A percentile compares a stretch with the other conserved stretches of the same genome.
These are phyloP conservation scores for Thelaira solivaga DNA, from an alignment of 2,888 invertebrate species.

Conservation along the genomic window DNA sequence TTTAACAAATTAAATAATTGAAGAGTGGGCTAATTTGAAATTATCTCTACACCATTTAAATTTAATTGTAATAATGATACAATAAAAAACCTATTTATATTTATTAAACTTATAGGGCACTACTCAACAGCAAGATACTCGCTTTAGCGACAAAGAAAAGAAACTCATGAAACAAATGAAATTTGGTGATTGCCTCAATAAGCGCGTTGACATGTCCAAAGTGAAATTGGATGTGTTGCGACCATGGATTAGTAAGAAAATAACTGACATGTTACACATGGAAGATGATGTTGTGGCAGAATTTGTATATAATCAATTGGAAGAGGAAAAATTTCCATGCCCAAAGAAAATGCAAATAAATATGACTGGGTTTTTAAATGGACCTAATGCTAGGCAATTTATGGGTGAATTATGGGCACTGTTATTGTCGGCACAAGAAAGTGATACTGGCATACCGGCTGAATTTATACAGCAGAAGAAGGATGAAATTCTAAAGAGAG, in stretches of 20 bases:
- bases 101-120: slow-evolving; percentile 86
- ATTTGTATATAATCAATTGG: slow-evolving; percentile 98
- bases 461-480: slow-evolving; percentile 97
- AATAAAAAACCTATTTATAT: background rate
- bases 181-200: slow-evolving; percentile 94
- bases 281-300: slow-evolving; percentile 99
- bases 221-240: slow-evolving; percentile 98
- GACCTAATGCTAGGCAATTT: slow-evolving; percentile 97
- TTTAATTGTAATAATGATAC: background rate
- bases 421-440: slow-evolving; percentile 95
- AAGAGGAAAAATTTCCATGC: slow-evolving; percentile 94
- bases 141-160: slow-evolving; percentile 99
- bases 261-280: slow-evolving; percentile 96
- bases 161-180: slow-evolving; percentile 99
- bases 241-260: slow-evolving; percentile 98
- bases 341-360: slow-evolving; percentile 99
- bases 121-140: slow-evolving; percentile 98
- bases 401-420: slow-evolving; percentile 98
- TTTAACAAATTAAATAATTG: too few species aligned
- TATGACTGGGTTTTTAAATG: slow-evolving; percentile 98
- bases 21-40: too few species aligned
- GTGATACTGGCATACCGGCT: slow-evolving; percentile 96
- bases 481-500: slow-evolving; percentile 94
- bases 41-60: too few species aligned
- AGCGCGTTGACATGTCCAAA: slow-evolving; percentile 98